Evolutionary conservation across 2,888 invertebrate species (phyloP).

Genomic region (Dyspetes luteomarginatus): DNA sequence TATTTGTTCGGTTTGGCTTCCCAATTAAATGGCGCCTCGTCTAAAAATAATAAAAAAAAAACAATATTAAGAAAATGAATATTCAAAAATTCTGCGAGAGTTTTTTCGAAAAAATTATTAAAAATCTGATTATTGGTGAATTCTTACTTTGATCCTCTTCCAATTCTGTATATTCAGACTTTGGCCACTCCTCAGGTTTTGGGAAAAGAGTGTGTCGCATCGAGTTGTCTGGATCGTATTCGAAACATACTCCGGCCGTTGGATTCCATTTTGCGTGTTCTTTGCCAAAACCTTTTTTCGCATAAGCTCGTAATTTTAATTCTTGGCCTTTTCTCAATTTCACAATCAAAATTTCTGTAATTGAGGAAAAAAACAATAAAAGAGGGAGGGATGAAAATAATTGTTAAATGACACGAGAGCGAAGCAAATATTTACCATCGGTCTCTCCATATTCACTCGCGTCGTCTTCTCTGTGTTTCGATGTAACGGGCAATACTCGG

Average conservation of each 20-base stretch:
- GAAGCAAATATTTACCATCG: slow-evolving; percentile 92
- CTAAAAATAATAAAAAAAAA: slow-evolving; percentile 84
- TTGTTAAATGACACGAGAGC: not conserved
- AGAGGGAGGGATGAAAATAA: not conserved
- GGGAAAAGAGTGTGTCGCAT: slow-evolving; percentile 98
- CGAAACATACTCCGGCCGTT: slow-evolving; percentile 98
- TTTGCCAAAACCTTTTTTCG: slow-evolving; percentile 98
- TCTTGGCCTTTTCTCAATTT: slow-evolving; percentile 94
- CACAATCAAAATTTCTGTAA: slow-evolving; percentile 88
- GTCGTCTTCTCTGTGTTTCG: slow-evolving; percentile 95
- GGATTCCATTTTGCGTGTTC: slow-evolving; percentile 99
- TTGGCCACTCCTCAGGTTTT: slow-evolving; percentile 99
- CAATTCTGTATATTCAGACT: slow-evolving; percentile 97
- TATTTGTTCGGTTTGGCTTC: slow-evolving; percentile 98
- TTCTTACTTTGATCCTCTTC: slow-evolving; percentile 93
- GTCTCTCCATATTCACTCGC: slow-evolving; percentile 97
- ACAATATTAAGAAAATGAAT: no score
- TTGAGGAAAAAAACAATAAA: slow-evolving; percentile 33
- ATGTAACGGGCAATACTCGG: slow-evolving; percentile 96
- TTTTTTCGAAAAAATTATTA: slow-evolving; percentile 33
- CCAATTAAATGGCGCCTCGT: slow-evolving; percentile 96
- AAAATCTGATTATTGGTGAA: not conserved
- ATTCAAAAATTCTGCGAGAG: no score
- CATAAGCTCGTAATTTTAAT: slow-evolving; percentile 96
- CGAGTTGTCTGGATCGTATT: slow-evolving; percentile 99